Base-by-base conservation (phyloP, 2,113 vertebrate genomes). In the Oxygymnocypris stewartii region DNA sequence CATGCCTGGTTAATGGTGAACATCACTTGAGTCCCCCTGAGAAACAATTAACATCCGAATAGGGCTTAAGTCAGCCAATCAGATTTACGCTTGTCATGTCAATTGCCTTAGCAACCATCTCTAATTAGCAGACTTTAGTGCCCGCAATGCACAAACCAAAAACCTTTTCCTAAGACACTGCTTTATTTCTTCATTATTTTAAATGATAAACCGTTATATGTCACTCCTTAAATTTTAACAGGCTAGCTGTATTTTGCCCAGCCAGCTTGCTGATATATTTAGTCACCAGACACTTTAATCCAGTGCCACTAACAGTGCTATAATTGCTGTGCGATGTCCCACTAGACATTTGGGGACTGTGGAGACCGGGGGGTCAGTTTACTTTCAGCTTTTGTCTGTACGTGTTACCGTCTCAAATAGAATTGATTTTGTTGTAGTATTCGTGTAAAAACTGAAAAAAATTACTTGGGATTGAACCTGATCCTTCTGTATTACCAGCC, bases 271-370 rank as follows among this genome's bases (percentile, higher is more conserved):
- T 25, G 76, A 54, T 78, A 54, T 54, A 35, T 78, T 78, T 78
- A 54, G 76, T 20, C 76, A 78, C 44, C 76, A 54, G 76, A 78
- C 49, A 54, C 76, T 78, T 78, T 78, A 78, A 78, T 78, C 76
- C 76, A 31, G 42, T 23, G 37, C 14, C 25, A 51, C 75, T 51
- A 28, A 51, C 44, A 28, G 76, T 47, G 14, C 61, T 81, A 37
- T 86, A 83, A 79, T 79, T 77, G 82, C 42, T 82, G 28, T 88
- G 80, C 51, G 88, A 89, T 51, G 47, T 54, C 76, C 73, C 73
- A 25, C 4, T 51, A 54, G 44, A 51, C 75, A 51, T 44, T 49
- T 76, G 69, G 35, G 69, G 35, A 73, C 8, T 20, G 69, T 40
- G 35, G 31, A 40, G 35, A 10, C 8, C 20, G 3, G 8, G 18